Conservation (phyloP, 2,888 invertebrate genomes). For the Ochlodes sylvanus region DNA sequence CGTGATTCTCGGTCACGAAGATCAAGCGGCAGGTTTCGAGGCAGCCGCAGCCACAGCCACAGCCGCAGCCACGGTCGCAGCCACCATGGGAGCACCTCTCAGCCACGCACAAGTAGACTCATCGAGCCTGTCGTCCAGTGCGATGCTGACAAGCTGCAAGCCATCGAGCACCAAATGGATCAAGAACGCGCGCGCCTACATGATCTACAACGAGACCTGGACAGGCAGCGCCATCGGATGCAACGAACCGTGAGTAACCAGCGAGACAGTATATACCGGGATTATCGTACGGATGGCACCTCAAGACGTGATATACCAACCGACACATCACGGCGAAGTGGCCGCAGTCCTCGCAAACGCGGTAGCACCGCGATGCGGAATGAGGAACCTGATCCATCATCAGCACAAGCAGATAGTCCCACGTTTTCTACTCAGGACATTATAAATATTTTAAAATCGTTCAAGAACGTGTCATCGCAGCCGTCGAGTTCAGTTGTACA, state of each 20-base stretch:
- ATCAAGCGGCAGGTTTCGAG: not conserved
- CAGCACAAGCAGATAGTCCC: not conserved
- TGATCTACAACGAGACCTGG: conserved; percentile 2
- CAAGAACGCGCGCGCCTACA: conserved; percentile 15
- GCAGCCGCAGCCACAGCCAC: not conserved
- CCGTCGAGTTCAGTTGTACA: not conserved
- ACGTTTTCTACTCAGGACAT: conserved; percentile 22
- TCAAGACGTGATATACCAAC: not conserved
- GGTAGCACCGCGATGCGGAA: not conserved
- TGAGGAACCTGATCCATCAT: not conserved
- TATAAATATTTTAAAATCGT: conserved; percentile 23
- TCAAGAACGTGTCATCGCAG: conserved; percentile 24
- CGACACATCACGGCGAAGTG: not conserved
- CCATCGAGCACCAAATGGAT: not conserved
- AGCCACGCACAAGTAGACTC: not conserved
- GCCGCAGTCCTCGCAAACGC: not conserved
- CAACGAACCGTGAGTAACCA: conserved; percentile 22
- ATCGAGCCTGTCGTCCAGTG: not conserved
- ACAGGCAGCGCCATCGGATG: conserved; percentile 6
- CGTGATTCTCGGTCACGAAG: too few species aligned
- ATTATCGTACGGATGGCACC: not conserved
- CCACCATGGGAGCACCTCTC: not conserved
- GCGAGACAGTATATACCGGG: not conserved
- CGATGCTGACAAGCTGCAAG: not conserved
- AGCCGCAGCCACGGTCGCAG: not conserved